Percentiles rank a stretch among this genome's conserved stretches.
phyloP scores from a whole-genome alignment of 1,140 invertebrate species.

The Glossosoma conforme region DNA sequence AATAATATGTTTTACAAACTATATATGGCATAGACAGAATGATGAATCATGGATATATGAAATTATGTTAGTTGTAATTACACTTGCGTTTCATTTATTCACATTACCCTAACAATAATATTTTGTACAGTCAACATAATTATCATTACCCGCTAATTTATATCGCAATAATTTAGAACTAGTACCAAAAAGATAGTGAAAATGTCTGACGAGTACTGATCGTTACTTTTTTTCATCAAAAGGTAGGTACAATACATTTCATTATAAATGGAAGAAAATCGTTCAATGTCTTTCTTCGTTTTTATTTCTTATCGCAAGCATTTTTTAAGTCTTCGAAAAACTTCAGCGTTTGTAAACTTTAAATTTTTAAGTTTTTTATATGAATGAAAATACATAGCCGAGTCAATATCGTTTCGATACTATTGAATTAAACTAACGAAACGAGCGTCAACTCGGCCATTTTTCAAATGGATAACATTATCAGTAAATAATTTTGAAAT shows the following conservation, averaged over 20 bases:
- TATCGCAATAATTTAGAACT: slow-evolving; percentile 12
- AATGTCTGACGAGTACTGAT: background rate
- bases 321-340: slow-evolving; percentile 2
- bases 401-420: slow-evolving; percentile 13
- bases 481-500: background rate
- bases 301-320: background rate
- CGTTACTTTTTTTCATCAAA: background rate
- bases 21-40: slow-evolving; percentile 33
- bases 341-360: background rate
- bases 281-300: background rate
- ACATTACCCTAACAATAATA: slow-evolving; percentile 30
- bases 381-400: slow-evolving; percentile 7
- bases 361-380: slow-evolving; percentile 3
- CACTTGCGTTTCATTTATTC: slow-evolving; percentile 27
- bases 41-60: slow-evolving; percentile 31
- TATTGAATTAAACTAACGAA: slow-evolving; percentile 7
- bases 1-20: slow-evolving; percentile 26
- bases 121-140: slow-evolving; percentile 32
- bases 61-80: slow-evolving; percentile 26
- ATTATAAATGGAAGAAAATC: slow-evolving; percentile 11
- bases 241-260: slow-evolving; percentile 1
- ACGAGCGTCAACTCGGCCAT: slow-evolving; percentile 10
- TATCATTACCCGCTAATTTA: slow-evolving; percentile 9
- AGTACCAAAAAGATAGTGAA: slow-evolving; percentile 3
- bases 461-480: slow-evolving; percentile 1